Evolutionary conservation across 2,888 invertebrate species (phyloP).

Genomic region (Agonopterix heracliana): DNA sequence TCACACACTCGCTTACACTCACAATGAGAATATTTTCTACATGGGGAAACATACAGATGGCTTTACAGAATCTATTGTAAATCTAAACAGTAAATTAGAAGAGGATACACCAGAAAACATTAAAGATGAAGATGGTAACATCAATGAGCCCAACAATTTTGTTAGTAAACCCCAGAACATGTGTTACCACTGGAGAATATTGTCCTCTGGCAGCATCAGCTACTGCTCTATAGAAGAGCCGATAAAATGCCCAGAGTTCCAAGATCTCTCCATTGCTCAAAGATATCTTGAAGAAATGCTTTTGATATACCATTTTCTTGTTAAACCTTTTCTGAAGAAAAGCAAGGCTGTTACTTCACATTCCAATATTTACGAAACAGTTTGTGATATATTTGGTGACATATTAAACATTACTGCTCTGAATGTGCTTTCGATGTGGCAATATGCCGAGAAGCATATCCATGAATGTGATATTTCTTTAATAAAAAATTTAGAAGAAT

Average conservation of each 20-base stretch:
- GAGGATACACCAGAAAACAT: constrained; percentile 33
- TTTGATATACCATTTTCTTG: constrained; percentile 76
- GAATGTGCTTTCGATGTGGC: constrained; percentile 81
- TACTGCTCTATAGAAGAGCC: constrained; percentile 63
- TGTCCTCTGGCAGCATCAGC: constrained; percentile 65
- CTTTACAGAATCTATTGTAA: constrained; percentile 58
- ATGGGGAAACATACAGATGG: constrained; percentile 78
- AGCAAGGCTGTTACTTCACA: constrained; percentile 71
- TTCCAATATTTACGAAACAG: constrained; percentile 78
- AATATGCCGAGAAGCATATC: constrained; percentile 80
- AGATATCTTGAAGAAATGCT: constrained; percentile 82
- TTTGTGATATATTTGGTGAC: constrained; percentile 81
- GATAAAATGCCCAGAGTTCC: constrained; percentile 57
- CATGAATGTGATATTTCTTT: constrained; percentile 81
- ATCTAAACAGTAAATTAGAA: constrained; percentile 47
- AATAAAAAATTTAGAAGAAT: constrained; percentile 82
- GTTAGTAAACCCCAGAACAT: constrained; percentile 56
- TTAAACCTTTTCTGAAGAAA: constrained; percentile 80
- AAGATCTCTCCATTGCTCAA: constrained; percentile 79
- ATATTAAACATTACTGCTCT: constrained; percentile 81
- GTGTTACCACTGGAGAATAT: constrained; percentile 67
- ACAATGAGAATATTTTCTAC: constrained; percentile 80
- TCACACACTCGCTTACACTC: constrained; percentile 81
- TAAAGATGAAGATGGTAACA: constrained; percentile 30
- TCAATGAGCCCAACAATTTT: constrained; percentile 40